Percentiles rank a stretch among this genome's conserved stretches.
Conservation (phyloP, 2,113 vertebrate species). For the Sander lucioperca region DNA sequence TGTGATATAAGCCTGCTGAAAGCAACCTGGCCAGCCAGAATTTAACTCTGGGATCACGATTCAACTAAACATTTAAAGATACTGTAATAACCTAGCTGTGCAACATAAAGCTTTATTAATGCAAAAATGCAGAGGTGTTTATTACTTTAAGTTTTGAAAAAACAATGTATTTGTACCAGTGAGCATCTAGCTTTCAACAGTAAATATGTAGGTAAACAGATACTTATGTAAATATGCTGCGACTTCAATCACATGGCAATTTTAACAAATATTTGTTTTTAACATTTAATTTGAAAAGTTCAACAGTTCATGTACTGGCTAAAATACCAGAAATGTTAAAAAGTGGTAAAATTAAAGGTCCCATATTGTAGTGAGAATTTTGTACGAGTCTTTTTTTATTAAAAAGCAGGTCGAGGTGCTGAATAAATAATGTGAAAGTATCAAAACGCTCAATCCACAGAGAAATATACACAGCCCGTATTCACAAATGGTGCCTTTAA, state of each 20-base stretch:
- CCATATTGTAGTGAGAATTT: no score
- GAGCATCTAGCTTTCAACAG: not conserved
- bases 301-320: not conserved
- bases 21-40: slow-evolving; percentile 64
- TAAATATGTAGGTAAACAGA: not conserved
- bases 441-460: no score
- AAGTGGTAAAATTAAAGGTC: no score
- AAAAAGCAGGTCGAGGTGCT: no score
- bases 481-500: no score
- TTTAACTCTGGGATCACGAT: slow-evolving; percentile 51
- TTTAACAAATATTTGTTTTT: not conserved
- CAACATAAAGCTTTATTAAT: slow-evolving; percentile 32
- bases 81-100: slow-evolving; percentile 37
- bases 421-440: no score
- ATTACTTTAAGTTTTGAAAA: not conserved
- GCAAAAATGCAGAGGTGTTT: not conserved
- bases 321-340: not conserved
- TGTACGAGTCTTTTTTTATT: no score
- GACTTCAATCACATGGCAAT: not conserved
- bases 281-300: not conserved
- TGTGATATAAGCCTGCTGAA: slow-evolving; percentile 75
- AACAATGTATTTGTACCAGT: not conserved
- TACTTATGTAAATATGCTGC: not conserved
- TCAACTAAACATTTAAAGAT: slow-evolving; percentile 54
- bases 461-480: no score